Evolutionary conservation across 2,797 vertebrate genomes (phyloP).

Genomic region (Falco novaeseelandiae): DNA sequence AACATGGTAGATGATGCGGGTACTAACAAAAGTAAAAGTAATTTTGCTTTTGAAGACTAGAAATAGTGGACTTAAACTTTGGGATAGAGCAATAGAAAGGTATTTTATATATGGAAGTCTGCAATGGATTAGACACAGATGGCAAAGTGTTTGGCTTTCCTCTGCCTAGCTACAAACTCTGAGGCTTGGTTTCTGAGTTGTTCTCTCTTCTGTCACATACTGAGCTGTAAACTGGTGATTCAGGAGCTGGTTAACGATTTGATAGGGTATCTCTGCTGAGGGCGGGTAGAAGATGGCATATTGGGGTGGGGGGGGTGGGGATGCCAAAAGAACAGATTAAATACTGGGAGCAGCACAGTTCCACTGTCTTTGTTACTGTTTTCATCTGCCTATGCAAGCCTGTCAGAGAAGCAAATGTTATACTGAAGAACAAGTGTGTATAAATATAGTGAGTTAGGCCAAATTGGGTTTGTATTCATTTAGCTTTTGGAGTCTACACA

Average conservation of each 20-base stretch:
- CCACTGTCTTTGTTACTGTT: not conserved
- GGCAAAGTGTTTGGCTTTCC: not conserved
- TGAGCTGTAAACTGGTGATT: not conserved
- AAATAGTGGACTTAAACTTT: constrained; percentile 58
- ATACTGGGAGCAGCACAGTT: not conserved
- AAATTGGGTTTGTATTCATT: not conserved
- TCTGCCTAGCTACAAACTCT: not conserved
- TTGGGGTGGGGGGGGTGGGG: not conserved
- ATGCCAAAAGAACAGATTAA: not conserved
- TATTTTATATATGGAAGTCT: not conserved
- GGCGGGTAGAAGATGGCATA: not conserved
- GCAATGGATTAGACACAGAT: not conserved
- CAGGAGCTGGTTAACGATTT: not conserved
- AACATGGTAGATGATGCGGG: constrained; percentile 74
- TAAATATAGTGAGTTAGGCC: not conserved
- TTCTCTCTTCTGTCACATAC: not conserved
- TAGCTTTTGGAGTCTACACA: not conserved
- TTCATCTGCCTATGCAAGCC: not conserved
- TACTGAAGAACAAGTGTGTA: not conserved
- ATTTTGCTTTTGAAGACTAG: constrained; percentile 67
- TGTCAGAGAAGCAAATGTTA: not conserved
- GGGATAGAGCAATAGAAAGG: not conserved
- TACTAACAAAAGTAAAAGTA: constrained; percentile 68
- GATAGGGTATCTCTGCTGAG: not conserved
- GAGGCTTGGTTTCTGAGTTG: not conserved